Conservation (phyloP, 2,113 vertebrate species). For the Tringa solitaria region DNA sequence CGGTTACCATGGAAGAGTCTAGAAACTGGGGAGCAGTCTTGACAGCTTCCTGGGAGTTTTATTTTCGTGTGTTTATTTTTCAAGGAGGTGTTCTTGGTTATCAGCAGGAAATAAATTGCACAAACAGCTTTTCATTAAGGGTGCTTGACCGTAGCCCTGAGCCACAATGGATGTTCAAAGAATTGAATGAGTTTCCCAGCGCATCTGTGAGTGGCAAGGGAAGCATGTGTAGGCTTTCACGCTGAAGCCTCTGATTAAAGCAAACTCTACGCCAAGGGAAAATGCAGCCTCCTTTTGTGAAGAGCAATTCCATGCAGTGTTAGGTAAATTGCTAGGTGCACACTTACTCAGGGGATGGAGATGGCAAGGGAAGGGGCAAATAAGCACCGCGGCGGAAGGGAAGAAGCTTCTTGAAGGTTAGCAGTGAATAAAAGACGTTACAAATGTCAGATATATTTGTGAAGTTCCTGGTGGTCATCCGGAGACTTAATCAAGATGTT, state of each 20-base stretch:
- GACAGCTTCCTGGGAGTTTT: constrained; percentile 23
- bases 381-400: accelerated
- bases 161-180: constrained; percentile 29
- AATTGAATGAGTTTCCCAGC: constrained; percentile 21
- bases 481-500: not conserved
- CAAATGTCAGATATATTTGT: not conserved
- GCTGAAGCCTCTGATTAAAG: constrained; percentile 44
- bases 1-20: not conserved
- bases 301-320: constrained; percentile 12
- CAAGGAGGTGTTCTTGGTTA: constrained; percentile 9
- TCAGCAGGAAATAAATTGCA: constrained; percentile 43
- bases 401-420: not conserved
- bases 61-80: constrained; percentile 43
- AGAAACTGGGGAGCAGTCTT: not conserved
- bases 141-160: constrained; percentile 16
- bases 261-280: not conserved
- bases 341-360: not conserved
- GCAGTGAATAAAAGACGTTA: not conserved
- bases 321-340: not conserved
- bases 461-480: not conserved
- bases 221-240: not conserved
- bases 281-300: constrained; percentile 22
- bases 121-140: constrained; percentile 54
- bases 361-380: not conserved
- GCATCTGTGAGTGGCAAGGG: not conserved